These are phyloP conservation scores for Saturnia pavonia DNA, from an alignment of 2,888 invertebrate species.

Conservation along the genomic window DNA sequence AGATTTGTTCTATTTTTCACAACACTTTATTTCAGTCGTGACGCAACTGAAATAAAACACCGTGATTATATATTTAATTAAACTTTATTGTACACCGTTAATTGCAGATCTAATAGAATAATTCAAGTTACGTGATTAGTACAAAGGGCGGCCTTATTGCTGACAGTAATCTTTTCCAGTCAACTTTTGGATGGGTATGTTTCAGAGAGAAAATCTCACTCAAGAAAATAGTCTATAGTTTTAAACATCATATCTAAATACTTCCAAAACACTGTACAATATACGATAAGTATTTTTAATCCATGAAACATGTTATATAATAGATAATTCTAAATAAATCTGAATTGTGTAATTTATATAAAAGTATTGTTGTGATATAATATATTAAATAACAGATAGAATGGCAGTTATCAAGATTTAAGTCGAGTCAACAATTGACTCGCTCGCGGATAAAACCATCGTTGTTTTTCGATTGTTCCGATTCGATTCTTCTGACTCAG, in stretches of 20 bases:
- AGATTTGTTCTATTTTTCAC: conserved; percentile 54
- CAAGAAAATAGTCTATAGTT: no score
- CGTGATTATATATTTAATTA: no score
- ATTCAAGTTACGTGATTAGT: no score
- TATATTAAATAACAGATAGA: not conserved
- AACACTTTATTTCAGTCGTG: conserved; percentile 47
- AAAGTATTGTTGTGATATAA: not conserved
- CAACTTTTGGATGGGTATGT: no score
- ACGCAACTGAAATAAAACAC: conserved; percentile 40
- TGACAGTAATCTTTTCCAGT: no score
- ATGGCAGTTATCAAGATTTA: not conserved
- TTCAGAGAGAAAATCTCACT: no score
- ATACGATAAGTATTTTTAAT: no score
- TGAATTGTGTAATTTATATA: not conserved
- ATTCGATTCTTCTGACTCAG: not conserved
- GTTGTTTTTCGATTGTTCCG: not conserved
- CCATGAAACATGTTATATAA: conserved; percentile 29
- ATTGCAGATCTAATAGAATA: no score
- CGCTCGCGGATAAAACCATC: not conserved
- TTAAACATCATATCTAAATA: no score
- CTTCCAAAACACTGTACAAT: no score
- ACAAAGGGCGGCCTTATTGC: no score
- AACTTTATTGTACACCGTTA: no score
- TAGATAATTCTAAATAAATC: not conserved
- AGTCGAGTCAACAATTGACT: conserved; percentile 1